Evolutionary conservation across 2,888 invertebrate species (phyloP).

Genomic region (Noctua janthina): DNA sequence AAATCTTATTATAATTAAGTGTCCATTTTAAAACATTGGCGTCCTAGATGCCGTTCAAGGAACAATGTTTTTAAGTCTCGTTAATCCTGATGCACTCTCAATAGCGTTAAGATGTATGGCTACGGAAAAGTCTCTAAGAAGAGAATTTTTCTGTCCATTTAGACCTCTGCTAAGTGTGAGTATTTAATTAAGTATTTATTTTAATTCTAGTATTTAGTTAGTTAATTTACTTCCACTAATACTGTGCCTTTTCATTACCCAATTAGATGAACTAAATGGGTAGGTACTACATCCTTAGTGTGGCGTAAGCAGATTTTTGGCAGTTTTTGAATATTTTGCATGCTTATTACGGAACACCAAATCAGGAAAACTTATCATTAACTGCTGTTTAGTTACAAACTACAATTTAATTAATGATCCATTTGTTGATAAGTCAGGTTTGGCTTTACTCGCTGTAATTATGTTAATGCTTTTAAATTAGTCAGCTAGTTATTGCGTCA

Average conservation of each 20-base stretch:
- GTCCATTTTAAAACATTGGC: not conserved
- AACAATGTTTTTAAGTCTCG: not conserved
- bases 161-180: not conserved
- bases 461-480: slow-evolving; percentile 9
- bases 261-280: not conserved
- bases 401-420: not conserved
- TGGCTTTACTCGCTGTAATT: not conserved
- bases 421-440: slow-evolving; percentile 31
- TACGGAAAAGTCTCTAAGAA: not conserved
- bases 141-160: not conserved
- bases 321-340: not conserved
- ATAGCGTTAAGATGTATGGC: not conserved
- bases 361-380: not conserved
- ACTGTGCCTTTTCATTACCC: not conserved
- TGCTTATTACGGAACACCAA: not conserved
- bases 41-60: not conserved
- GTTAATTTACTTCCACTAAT: not conserved
- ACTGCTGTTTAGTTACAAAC: not conserved
- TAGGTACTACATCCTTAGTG: not conserved
- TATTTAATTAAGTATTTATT: not conserved
- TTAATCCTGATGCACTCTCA: not conserved
- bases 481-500: slow-evolving; percentile 22
- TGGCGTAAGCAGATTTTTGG: not conserved
- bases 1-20: not conserved
- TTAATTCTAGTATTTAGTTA: not conserved